Evolutionary conservation across 2,113 vertebrate species (phyloP).

Genomic region (Kryptolebias marmoratus): DNA sequence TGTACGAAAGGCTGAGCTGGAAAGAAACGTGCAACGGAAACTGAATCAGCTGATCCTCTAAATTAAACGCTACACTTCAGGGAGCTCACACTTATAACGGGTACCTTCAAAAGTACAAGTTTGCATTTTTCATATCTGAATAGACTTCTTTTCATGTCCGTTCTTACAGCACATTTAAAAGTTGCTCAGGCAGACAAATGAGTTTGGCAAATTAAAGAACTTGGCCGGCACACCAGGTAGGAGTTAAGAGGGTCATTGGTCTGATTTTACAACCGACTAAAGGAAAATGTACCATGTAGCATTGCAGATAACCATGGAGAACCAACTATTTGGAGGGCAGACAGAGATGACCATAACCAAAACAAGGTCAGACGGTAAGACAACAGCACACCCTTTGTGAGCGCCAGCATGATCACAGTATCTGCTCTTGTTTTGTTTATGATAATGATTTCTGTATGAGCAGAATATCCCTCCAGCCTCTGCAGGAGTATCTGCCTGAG

Average conservation of each 20-base stretch:
- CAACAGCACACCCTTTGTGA: neutral
- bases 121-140: constrained; percentile 12
- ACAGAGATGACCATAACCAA: constrained; percentile 36
- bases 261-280: neutral
- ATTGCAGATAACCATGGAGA: too few species aligned
- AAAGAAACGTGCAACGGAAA: constrained; percentile 5
- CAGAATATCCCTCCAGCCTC: constrained; percentile 29
- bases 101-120: neutral
- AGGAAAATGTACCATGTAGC: neutral
- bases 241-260: constrained; percentile 38
- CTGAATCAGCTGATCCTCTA: constrained; percentile 3
- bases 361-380: constrained; percentile 19
- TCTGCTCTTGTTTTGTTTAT: constrained; percentile 1
- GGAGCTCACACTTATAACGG: neutral
- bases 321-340: neutral
- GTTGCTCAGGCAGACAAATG: constrained; percentile 50
- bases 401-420: neutral
- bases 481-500: constrained; percentile 42
- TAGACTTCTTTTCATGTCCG: neutral
- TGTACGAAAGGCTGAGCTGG: neutral
- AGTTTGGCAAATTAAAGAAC: neutral
- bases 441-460: constrained; percentile 44
- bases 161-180: constrained; percentile 39
- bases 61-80: constrained; percentile 11
- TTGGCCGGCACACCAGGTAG: constrained; percentile 45